Base-by-base conservation (phyloP, 2,888 invertebrate genomes). In the Thelaira solivaga region DNA sequence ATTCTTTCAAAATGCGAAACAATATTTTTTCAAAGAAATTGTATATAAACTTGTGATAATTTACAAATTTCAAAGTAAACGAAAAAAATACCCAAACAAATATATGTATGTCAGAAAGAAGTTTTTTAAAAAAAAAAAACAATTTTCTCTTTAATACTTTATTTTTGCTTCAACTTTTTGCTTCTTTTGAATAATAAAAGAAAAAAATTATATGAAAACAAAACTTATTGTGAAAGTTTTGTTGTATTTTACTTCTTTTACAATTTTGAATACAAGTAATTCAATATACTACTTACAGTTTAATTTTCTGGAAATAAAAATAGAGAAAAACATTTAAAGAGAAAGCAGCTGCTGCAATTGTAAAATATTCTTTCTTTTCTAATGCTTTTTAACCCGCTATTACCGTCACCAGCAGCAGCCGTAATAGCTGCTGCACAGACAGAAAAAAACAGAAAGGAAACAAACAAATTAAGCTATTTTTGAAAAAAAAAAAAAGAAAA, bases 31-130 rank as follows among this genome's bases (percentile, higher is more conserved):
- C 41, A 67, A 67, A 45, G 45, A 55, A 31, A 68, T 69, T 69
- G 59, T 47, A 57, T 64, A 72, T 34, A 77, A 73, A 68, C 59
- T 73, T 59, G 31, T 18, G 39, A 64, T 65, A 78, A 59, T 65
- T 69, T 53, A 47, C 24, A 69, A 64, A 69, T 64, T 68, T 26
- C 49, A 73, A 73, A 64, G 68, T 59, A 69, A 55, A 68, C 8
- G 53, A 3, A 49, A 47, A 64, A 53, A 47, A 49, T 16, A 16
- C 5, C 36, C 67, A 55, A 68, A 47, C 34, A 59, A 64, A 41
- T 31, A 68, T 47, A n/a, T n/a, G n/a, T n/a, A n/a, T n/a, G n/a
- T n/a, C n/a, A 49, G 65, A 26, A 65, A 72, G 39, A 76, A 72
- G 34, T 62, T 67, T 76, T 41, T 6, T 29, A 39, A 2, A 26